Base-by-base conservation (phyloP, 2,113 vertebrate species). In the Orthonyx spaldingii region DNA sequence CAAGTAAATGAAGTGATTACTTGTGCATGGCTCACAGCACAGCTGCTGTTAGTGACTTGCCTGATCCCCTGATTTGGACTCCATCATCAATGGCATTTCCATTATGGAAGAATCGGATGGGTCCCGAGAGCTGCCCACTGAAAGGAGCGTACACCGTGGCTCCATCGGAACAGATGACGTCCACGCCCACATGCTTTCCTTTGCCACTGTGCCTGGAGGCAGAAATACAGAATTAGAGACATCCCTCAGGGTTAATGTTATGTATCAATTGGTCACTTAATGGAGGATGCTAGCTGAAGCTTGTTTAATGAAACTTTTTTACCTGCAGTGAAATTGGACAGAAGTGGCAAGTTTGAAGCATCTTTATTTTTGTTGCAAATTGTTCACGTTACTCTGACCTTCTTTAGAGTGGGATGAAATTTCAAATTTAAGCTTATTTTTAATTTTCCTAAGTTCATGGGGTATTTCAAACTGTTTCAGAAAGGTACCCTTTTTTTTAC, bases 71-170 rank as follows among this genome's bases (percentile, higher is more conserved):
- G 63, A 98, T 96, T 15, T 91, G 95, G n/a, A 98, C 91, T 24
- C 98, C 98, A 21, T 98, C 91, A 15, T 98, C 98, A 5, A 98
- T 98, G 64, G 96, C 92, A 7, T 98, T 98, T 17, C 97, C 97
- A 1, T 95, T 95, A 7, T 76, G 89, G 32, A 97, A 98, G 64
- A 98, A 97, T 5, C 87, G 96, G 21, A 97, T 94, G 83, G 96
- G 97, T 18, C 98, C 96, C 3, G 95, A 64, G 72, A 98, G 94
- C 33, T 52, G 97, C 49, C 98, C 98, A 0, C 98, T 97, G 72
- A 98, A 98, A 8, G 98, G 98, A 13, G 98, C 98, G 0, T 94
- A 97, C 50, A 98, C 98, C 0, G 81, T 95, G 0, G 97, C 96
- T 35, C 98, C 98, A 1, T 98, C 98, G 2, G 88, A 10, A 2